Base-by-base conservation (phyloP, 2,797 vertebrate genomes). In the Tokudaia tokunoshimensis region DNA sequence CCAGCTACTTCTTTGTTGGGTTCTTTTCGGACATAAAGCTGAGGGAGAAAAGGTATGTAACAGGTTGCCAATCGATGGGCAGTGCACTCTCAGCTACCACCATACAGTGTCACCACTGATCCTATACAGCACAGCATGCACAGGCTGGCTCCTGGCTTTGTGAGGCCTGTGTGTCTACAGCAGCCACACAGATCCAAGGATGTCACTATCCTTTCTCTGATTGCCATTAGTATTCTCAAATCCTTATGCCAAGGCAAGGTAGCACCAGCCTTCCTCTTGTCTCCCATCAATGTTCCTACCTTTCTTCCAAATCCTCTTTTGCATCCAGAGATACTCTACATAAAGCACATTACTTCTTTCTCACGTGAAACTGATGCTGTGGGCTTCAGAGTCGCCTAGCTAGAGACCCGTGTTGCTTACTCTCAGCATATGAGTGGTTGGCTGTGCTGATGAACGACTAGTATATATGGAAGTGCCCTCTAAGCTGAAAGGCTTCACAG, bases 401-500 rank as follows among this genome's bases (percentile, higher is more conserved):
- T 59, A 67, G 41, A 86, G 55, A 29, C 17, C 52, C 50, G 22
- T 55, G n/a, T 75, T 67, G 63, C 79, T 15, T 59, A 29, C 41
- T 65, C 19, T 20, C 37, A 15, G 89, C 9, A 4, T 15, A 37
- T 41, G 78, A 82, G 19, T 82, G 63, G 52, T 57, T 37, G 50
- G 72, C 41, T 87, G 52, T 76, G 17, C 63, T 29, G 3, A 67
- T 50, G 59, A 94, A 81, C 93, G 94, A 95, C 82, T 93, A 95
- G 76, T 81, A 17, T n/a, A 31, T 83, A 15, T 47, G 65, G 89
- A 92, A 92, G 79, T 87, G 65, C 31, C 65, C 92, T 92, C 63
- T 47, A 67, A 89, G 65, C 57, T 37, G 44, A 89, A 91, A 70
- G 52, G 24, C 52, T 86, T 52, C 70, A 9, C 80, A 29, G 67